phyloP scores from a whole-genome alignment of 1,140 invertebrate genomes.

The Mactra quadrangularis region DNA sequence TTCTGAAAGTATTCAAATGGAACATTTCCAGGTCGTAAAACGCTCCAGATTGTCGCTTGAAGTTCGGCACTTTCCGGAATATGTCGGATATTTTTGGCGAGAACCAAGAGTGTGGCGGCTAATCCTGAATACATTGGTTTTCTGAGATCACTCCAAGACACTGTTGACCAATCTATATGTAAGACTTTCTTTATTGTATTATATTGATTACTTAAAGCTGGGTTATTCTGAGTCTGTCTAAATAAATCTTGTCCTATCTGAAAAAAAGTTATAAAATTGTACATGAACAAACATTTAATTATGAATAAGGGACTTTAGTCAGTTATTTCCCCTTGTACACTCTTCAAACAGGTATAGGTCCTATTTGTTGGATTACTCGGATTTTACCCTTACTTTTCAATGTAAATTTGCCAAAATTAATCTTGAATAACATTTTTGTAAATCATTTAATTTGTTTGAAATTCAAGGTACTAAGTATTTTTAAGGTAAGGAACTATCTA shows the following conservation, averaged over 20 bases:
- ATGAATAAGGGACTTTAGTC: no score
- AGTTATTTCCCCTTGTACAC: no score
- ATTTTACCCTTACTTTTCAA: no score
- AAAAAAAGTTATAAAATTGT: no score
- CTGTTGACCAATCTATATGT: conserved; percentile 76
- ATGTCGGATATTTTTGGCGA: conserved; percentile 39
- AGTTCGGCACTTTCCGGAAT: conserved; percentile 34
- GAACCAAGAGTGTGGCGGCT: conserved; percentile 68
- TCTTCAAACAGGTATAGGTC: no score
- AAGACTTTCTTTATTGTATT: conserved; percentile 61
- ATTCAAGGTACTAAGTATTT: no score
- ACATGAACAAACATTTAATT: no score
- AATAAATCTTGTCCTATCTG: conserved; percentile 53
- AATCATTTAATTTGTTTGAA: no score
- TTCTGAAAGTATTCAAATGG: conserved; percentile 23
- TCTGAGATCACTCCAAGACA: conserved; percentile 71
- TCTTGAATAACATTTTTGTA: no score
- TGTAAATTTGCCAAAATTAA: no score
- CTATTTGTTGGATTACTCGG: no score
- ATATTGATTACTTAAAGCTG: neutral
- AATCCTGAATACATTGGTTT: conserved; percentile 77
- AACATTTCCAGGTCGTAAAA: neutral
- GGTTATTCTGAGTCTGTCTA: conserved; percentile 21
- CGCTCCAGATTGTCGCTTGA: conserved; percentile 44
- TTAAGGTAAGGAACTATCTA: no score